Evolutionary conservation across 2,888 invertebrate genomes (phyloP).

Genomic region (Amphipyra tragopoginis): DNA sequence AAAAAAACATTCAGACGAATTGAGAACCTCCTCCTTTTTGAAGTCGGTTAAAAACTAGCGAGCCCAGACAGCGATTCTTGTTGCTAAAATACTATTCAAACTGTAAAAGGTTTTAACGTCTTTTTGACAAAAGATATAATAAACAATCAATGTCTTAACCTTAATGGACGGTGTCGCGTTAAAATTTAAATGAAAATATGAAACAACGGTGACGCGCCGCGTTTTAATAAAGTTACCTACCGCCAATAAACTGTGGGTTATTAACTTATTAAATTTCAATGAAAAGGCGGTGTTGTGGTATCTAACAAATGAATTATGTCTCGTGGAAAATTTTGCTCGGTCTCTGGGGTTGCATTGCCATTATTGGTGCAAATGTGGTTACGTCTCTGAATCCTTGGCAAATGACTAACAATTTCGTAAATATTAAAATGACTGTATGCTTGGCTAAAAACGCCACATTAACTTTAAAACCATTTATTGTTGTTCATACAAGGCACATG

Average conservation of each 20-base stretch:
- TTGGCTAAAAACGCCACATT: no score
- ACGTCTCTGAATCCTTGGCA: neutral
- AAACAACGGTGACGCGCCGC: slow-evolving; percentile 45
- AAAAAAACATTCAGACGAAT: no score
- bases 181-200: slow-evolving; percentile 50
- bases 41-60: neutral
- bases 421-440: neutral
- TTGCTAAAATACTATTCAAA: slow-evolving; percentile 29
- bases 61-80: neutral
- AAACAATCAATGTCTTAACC: slow-evolving; percentile 53
- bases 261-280: slow-evolving; percentile 55
- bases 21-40: no score
- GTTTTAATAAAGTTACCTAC: slow-evolving; percentile 59
- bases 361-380: slow-evolving; percentile 1
- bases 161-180: slow-evolving; percentile 48
- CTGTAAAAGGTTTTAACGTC: slow-evolving; percentile 33
- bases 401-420: neutral
- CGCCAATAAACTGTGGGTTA: slow-evolving; percentile 51
- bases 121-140: slow-evolving; percentile 43
- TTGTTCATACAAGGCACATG: no score
- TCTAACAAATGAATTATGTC: slow-evolving; percentile 17
- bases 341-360: slow-evolving; percentile 4
- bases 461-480: no score
- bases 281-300: slow-evolving; percentile 31
- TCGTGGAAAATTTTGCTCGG: slow-evolving; percentile 1